Conservation (phyloP, 2,113 vertebrate genomes). For the Mixornis gularis region DNA sequence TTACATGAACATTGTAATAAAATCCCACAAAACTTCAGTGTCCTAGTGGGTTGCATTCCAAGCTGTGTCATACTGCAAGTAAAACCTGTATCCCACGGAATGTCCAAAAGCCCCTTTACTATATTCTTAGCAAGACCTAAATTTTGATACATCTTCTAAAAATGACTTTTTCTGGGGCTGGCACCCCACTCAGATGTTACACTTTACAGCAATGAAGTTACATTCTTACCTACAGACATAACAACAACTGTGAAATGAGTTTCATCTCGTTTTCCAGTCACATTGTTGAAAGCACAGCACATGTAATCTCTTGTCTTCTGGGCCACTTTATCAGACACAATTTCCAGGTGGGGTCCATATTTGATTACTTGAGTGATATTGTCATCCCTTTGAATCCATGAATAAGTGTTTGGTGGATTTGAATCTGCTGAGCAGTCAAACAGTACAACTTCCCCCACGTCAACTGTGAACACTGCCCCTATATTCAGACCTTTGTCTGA, state of each 20-base stretch:
- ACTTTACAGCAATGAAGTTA: not conserved
- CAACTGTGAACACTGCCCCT: slow-evolving; percentile 87
- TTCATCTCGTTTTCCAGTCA: slow-evolving; percentile 86
- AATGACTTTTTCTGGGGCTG: not conserved
- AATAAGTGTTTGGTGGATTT: slow-evolving; percentile 90
- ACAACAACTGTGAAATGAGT: slow-evolving; percentile 85
- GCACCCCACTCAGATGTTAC: not conserved
- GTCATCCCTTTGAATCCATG: slow-evolving; percentile 82
- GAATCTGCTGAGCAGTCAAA: slow-evolving; percentile 93
- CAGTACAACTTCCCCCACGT: slow-evolving; percentile 81
- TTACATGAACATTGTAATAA: not conserved
- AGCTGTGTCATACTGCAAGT: fast-evolving
- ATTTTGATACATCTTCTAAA: not conserved
- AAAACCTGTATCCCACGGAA: not conserved
- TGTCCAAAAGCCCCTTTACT: not conserved
- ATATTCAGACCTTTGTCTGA: slow-evolving; percentile 84
- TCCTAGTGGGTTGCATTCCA: not conserved
- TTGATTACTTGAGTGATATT: slow-evolving; percentile 82
- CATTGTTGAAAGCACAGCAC: slow-evolving; percentile 90
- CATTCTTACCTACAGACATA: slow-evolving; percentile 77
- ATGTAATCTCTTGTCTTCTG: slow-evolving; percentile 81
- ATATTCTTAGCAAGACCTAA: not conserved
- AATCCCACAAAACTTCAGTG: not conserved
- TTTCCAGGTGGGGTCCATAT: slow-evolving; percentile 81
- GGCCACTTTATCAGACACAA: slow-evolving; percentile 75